phyloP scores from a whole-genome alignment of 2,888 invertebrate genomes.

The Eupithecia abbreviata region DNA sequence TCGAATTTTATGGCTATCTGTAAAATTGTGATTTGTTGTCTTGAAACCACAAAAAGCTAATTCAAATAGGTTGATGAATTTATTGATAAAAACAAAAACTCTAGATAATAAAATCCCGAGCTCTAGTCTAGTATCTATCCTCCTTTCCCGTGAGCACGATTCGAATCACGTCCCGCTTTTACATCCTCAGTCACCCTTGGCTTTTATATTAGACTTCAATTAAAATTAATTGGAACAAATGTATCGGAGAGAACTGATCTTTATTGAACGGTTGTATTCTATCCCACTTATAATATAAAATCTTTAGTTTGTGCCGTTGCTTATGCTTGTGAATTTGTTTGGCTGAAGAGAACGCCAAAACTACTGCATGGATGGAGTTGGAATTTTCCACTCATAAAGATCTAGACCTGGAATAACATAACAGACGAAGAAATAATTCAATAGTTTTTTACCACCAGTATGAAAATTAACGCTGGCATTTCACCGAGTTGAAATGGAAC shows the following conservation, averaged over 20 bases:
- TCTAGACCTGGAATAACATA: neutral
- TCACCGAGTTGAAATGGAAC: neutral
- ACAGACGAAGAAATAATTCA: neutral
- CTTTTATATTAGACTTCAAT: constrained; percentile 9
- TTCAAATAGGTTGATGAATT: neutral
- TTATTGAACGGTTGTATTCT: neutral
- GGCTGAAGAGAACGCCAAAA: neutral
- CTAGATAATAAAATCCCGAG: neutral
- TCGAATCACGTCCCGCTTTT: neutral
- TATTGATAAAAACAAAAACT: neutral
- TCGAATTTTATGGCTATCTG: neutral
- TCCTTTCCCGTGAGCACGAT: neutral
- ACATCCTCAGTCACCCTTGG: neutral
- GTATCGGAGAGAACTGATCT: neutral
- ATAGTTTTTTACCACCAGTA: neutral
- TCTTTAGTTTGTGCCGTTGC: neutral
- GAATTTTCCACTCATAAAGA: neutral
- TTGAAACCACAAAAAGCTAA: neutral
- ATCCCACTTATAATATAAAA: neutral
- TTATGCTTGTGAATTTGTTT: neutral
- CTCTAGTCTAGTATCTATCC: neutral
- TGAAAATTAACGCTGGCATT: neutral
- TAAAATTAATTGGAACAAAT: constrained; percentile 5
- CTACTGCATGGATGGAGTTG: neutral
- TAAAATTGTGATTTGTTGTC: neutral